phyloP scores from a whole-genome alignment of 2,113 vertebrate species.

The Myxocyprinus asiaticus region DNA sequence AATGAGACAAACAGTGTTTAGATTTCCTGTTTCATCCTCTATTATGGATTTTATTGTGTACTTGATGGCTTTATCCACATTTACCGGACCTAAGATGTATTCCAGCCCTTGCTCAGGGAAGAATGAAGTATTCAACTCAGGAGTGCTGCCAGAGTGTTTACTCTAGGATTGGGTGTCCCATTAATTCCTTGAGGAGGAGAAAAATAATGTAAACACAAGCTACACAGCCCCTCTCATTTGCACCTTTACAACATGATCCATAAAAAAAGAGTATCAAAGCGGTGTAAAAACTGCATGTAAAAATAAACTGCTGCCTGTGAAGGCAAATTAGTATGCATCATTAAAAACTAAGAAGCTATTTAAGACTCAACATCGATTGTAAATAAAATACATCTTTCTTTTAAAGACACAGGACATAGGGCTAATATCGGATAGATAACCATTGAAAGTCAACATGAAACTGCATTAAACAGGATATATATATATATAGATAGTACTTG shows the following conservation, averaged over 20 bases:
- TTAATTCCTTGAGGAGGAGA: conserved; percentile 13
- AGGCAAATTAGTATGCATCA: conserved; percentile 2
- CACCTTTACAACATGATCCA: neutral
- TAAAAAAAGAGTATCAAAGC: conserved; percentile 24
- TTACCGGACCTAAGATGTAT: neutral
- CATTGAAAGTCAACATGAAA: too few relatives aligned
- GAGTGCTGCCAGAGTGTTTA: conserved; percentile 20
- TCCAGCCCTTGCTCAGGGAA: neutral
- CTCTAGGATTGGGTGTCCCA: conserved; percentile 8
- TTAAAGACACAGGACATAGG: neutral
- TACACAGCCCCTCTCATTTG: neutral
- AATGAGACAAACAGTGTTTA: neutral
- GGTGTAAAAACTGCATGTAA: conserved; percentile 9
- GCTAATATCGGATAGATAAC: neutral
- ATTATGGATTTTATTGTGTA: neutral
- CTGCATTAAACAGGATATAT: too few relatives aligned
- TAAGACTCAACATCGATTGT: neutral
- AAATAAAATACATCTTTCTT: neutral
- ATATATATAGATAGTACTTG: neutral
- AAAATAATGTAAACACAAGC: conserved; percentile 3
- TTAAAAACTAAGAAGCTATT: conserved; percentile 16
- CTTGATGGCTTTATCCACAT: neutral
- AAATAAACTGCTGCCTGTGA: neutral
- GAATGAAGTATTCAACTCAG: conserved; percentile 1
- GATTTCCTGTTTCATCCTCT: neutral